Base-by-base conservation (phyloP, 1,140 invertebrate genomes). In the Cotesia typhae region DNA sequence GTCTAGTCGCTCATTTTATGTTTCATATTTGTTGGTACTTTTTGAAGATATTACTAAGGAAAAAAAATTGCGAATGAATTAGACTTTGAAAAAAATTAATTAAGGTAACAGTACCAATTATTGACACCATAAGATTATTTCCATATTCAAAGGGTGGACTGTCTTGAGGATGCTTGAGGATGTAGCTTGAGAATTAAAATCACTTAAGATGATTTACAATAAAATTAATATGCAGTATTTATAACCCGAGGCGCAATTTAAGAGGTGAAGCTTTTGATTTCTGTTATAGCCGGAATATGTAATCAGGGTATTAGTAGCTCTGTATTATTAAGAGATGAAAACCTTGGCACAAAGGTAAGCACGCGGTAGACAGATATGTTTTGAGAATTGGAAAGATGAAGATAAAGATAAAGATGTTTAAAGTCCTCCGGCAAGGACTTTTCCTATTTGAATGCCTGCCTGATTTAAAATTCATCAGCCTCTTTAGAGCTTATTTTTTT, bases 391-490 rank as follows among this genome's bases (percentile, higher is more conserved):
- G 69, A 61, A 4, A 66, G 35, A 47, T 47, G 10, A 28, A 36
- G 52, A 67, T 14, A 0, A 70, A 55, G 67, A 47, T 68, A 70
- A 67, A 68, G 77, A 76, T 75, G 53, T 73, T 78, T 72, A 84
- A 84, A 85, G 82, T 82, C 82, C 83, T 85, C 81, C 70, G 79
- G 80, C 83, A 77, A 81, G 74, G 80, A 82, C 84, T 85, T 85
- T 82, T 64, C 69, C 77, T 82, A 84, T 84, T 84, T 85, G 81
- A 85, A 85, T 86, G 83, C 81, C 74, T 72, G 76, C 60, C 83
- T 84, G 83, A 86, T 86, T 87, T 86, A 86, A 86, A 86, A 86
- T 87, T 87, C 84, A 87, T 87, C 84, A 85, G 17, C 76, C 83
- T 85, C 83, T 86, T 86, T 84, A 86, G 83, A 81, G 84, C 84